These are phyloP conservation scores for Triplophysa dalaica DNA, from an alignment of 2,113 vertebrate genomes.

Conservation along the genomic window DNA sequence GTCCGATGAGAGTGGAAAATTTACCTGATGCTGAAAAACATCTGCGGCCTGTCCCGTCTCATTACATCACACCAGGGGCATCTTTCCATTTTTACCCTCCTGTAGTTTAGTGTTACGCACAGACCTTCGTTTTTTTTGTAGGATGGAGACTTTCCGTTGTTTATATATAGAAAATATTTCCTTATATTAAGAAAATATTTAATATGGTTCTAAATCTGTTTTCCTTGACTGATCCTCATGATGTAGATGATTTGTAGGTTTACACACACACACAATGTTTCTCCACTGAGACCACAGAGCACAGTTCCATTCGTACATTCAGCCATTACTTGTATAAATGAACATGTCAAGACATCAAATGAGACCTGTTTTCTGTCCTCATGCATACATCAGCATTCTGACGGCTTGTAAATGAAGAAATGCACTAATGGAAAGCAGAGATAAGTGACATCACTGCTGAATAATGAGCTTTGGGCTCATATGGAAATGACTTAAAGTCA, in stretches of 20 bases:
- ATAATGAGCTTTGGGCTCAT: constrained; percentile 9
- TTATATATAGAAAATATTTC: too few species aligned
- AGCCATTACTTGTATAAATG: constrained; percentile 19
- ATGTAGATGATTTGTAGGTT: too few species aligned
- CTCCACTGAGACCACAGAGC: not conserved
- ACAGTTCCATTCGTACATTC: not conserved
- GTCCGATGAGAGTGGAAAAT: not conserved
- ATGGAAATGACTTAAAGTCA: not conserved
- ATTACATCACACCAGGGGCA: constrained; percentile 60
- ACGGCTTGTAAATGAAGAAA: constrained; percentile 4
- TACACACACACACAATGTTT: constrained; percentile 7
- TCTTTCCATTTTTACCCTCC: constrained; percentile 43
- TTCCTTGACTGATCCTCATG: too few species aligned
- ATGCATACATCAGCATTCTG: constrained; percentile 27
- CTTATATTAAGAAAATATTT: too few species aligned
- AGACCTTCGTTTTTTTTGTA: not conserved
- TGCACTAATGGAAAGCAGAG: constrained; percentile 17
- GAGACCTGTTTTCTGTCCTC: constrained; percentile 22
- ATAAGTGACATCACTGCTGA: not conserved
- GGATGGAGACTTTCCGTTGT: too few species aligned
- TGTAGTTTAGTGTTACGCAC: not conserved
- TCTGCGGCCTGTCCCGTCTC: constrained; percentile 48
- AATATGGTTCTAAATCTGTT: too few species aligned
- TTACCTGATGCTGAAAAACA: constrained; percentile 41
- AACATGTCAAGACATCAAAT: constrained; percentile 35